A percentile compares a stretch with the other conserved stretches of the same genome.
Evolutionary conservation across 1,140 invertebrate genomes (phyloP).

Genomic region (Luehdorfia chinensis): DNA sequence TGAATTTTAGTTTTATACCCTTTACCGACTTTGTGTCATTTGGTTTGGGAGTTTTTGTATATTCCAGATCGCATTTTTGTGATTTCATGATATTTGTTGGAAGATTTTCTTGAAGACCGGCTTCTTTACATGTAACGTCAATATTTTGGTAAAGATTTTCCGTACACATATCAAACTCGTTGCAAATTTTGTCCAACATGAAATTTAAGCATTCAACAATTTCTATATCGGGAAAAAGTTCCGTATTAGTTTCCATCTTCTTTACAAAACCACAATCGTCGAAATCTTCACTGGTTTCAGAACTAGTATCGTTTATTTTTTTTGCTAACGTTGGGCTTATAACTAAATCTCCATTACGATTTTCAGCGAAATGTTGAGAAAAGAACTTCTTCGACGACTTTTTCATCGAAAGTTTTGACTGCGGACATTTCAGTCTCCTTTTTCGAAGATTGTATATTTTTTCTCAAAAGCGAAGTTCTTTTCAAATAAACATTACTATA

Average conservation of each 20-base stretch:
- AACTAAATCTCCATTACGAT: conserved; percentile 25
- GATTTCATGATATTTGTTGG: background rate
- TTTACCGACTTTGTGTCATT: background rate
- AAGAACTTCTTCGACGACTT: conserved; percentile 49
- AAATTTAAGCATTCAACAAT: conserved; percentile 47
- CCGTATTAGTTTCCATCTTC: background rate
- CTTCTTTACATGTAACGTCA: conserved; percentile 6
- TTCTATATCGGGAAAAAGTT: conserved; percentile 26
- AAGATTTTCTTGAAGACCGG: background rate
- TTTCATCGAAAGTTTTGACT: conserved; percentile 23
- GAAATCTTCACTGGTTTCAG: conserved; percentile 38
- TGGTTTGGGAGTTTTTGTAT: background rate
- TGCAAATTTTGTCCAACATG: conserved; percentile 51
- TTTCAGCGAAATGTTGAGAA: conserved; percentile 41
- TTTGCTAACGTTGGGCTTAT: conserved; percentile 47
- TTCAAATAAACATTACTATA: conserved; percentile 22
- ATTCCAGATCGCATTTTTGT: conserved; percentile 5
- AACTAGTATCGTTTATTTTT: conserved; percentile 50
- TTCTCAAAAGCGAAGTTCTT: conserved; percentile 8
- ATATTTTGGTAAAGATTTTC: conserved; percentile 27
- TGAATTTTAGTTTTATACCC: background rate
- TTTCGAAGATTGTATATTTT: too few relatives aligned
- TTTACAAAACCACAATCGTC: background rate
- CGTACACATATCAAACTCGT: conserved; percentile 39
- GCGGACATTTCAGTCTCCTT: background rate